These are phyloP conservation scores for Phaedon cochleariae DNA, from an alignment of 2,888 invertebrate genomes.

Conservation along the genomic window DNA sequence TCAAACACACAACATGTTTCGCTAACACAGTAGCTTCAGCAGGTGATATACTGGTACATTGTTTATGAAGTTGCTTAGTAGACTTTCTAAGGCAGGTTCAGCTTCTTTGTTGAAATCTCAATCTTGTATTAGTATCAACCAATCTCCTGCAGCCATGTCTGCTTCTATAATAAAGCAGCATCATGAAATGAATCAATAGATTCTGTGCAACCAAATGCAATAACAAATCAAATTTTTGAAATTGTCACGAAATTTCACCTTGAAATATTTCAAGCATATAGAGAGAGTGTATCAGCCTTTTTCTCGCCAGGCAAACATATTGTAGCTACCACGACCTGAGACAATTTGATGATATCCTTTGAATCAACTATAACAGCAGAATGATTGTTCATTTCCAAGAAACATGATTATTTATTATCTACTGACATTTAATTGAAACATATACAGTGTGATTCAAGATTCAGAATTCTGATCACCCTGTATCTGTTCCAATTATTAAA, in stretches of 20 bases:
- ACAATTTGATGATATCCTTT: conserved; percentile 64
- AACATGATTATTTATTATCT: no score
- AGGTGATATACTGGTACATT: no score
- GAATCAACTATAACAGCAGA: conserved; percentile 66
- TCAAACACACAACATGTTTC: no score
- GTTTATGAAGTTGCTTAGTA: conserved; percentile 54
- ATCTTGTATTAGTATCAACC: conserved; percentile 63
- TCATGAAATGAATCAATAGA: not conserved
- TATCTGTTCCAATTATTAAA: no score
- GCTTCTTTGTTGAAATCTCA: conserved; percentile 60
- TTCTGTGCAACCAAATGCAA: not conserved
- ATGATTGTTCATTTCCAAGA: conserved; percentile 64
- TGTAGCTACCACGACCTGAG: conserved; percentile 57
- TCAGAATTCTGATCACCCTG: no score
- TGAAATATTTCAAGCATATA: conserved; percentile 62
- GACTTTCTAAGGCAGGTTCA: conserved; percentile 65
- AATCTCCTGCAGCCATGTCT: conserved; percentile 67
- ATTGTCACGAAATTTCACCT: conserved; percentile 41
- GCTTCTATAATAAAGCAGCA: conserved; percentile 61
- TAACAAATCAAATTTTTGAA: not conserved
- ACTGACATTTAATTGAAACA: no score
- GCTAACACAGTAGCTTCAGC: no score
- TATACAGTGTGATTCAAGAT: no score
- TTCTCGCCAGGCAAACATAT: conserved; percentile 63
- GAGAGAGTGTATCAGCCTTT: conserved; percentile 66